phyloP scores from a whole-genome alignment of 2,797 vertebrate species.

The Novumbra hubbsi region DNA sequence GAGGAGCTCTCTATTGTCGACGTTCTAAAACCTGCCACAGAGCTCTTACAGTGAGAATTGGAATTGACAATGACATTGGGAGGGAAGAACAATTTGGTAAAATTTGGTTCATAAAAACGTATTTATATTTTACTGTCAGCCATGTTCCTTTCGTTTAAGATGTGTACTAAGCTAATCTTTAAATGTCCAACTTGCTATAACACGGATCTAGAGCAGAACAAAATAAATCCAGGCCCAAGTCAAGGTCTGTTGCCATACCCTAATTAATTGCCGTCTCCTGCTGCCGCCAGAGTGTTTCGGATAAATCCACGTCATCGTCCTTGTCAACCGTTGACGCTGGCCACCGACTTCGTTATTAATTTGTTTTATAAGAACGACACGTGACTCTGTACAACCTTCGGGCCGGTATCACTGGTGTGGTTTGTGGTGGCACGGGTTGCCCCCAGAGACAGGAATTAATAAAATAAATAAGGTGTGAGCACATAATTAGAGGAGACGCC shows the following conservation, averaged over 20 bases:
- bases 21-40: too few relatives aligned
- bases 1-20: too few relatives aligned
- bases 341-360: background rate
- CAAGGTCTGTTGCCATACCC: background rate
- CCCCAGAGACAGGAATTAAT: background rate
- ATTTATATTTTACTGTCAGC: too few relatives aligned
- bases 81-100: too few relatives aligned
- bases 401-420: background rate
- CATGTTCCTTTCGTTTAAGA: too few relatives aligned
- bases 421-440: background rate
- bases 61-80: too few relatives aligned
- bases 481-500: background rate
- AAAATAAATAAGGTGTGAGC: background rate
- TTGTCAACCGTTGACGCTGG: background rate
- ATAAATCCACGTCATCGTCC: background rate
- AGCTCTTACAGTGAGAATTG: too few relatives aligned
- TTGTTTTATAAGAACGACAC: background rate
- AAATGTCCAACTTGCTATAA: background rate
- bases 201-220: background rate
- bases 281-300: background rate
- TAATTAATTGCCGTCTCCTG: background rate
- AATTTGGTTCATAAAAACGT: too few relatives aligned
- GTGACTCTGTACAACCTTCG: background rate
- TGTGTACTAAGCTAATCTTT: background rate
- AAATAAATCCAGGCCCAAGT: background rate